Evolutionary conservation across 2,888 invertebrate species (phyloP), one percentile per base, ranked within the genome.

Genomic region (Andrena minutula): DNA sequence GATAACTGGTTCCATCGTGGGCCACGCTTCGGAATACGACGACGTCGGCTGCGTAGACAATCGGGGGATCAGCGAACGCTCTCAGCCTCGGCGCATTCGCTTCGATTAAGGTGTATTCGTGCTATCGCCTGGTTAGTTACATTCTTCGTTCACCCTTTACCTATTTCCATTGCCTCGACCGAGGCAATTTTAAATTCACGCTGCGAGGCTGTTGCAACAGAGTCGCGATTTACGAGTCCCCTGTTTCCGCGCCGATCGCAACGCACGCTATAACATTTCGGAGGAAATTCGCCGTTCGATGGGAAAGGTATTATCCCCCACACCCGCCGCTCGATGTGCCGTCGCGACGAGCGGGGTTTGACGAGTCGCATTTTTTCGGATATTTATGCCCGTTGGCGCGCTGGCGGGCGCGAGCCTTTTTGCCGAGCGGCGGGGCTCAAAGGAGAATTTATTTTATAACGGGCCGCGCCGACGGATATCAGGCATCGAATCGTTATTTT

Each of bases 401-500:
- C 41, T 20, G 20, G 2, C 41, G 51, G 20, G 2, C 47, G 75
- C 32, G 69, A 49, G 71, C 69, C 63, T 79, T 87, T 86, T 86
- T 75, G 77, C 74, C 64, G 68, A 74, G 68, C 64, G 58, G 30
- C 70, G 64, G 35, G 61, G 68, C 69, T 74, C 87, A 73, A 75
- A 74, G 75, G 61, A 81, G 81, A 75, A 82, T 86, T 86, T 86
- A 86, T 86, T 86, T 86, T 85, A 86, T 87, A 85, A 85, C 76
- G 7, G 56, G 70, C 76, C 74, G 69, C 75, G 85, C 85, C 86
- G 85, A 86, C 84, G 77, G 85, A 82, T 87, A 86, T 87, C 86
- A 87, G 76, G 74, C 87, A 85, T 83, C 78, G 83, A 83, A 85
- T 87, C 86, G 86, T 86, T 86, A 86, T 82, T 86, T 87, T 78